A percentile compares a stretch with the other conserved stretches of the same genome.
Evolutionary conservation across 1,140 invertebrate genomes (phyloP).

Genomic region (Tetragonula clypearis): DNA sequence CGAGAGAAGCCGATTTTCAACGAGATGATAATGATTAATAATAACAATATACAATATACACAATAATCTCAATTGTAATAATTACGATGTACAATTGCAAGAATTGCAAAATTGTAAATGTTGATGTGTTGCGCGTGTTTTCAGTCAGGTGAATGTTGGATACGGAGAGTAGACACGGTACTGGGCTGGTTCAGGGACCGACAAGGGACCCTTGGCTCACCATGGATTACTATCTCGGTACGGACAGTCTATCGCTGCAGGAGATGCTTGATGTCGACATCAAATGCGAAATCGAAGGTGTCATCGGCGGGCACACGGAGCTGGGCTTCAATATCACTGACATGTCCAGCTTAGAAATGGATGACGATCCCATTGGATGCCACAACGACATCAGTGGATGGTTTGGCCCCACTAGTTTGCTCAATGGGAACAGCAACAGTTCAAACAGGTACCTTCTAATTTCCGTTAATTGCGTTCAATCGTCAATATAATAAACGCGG

Average conservation of each 20-base stretch:
- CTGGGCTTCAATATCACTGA: constrained; percentile 85
- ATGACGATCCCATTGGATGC: constrained; percentile 84
- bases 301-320: constrained; percentile 84
- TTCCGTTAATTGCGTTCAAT: too few relatives aligned
- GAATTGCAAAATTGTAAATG: too few relatives aligned
- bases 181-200: constrained; percentile 79
- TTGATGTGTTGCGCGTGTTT: constrained; percentile 37
- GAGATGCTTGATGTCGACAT: constrained; percentile 92
- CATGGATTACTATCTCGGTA: constrained; percentile 83
- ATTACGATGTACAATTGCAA: neutral
- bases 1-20: constrained; percentile 35
- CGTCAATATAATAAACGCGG: neutral
- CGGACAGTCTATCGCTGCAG: constrained; percentile 85
- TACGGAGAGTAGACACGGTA: constrained; percentile 79
- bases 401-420: constrained; percentile 84
- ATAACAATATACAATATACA: neutral
- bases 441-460: constrained; percentile 74
- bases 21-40: neutral
- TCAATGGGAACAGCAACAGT: constrained; percentile 79
- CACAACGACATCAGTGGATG: constrained; percentile 82
- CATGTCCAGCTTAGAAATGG: constrained; percentile 85
- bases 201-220: constrained; percentile 80
- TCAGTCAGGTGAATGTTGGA: constrained; percentile 81
- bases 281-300: constrained; percentile 89
- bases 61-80: neutral